Base-by-base conservation (phyloP, 2,888 invertebrate species). In the Horisme vitalbata region DNA sequence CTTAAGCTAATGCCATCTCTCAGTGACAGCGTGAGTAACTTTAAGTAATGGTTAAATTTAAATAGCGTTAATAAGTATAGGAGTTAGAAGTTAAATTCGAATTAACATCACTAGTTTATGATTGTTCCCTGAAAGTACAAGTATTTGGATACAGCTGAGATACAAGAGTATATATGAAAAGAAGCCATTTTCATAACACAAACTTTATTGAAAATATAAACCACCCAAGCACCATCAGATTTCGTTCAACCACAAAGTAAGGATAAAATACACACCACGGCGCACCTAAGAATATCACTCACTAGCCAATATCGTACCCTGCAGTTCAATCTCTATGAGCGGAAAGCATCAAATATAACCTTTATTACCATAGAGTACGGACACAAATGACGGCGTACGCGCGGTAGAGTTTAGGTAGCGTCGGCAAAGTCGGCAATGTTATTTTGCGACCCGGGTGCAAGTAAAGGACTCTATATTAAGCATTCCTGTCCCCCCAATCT, bases 401-500 rank as follows among this genome's bases (percentile, higher is more conserved):
- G 61, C 61, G 57, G 59, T 59, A 61, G 60, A 59, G 67, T 52
- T 50, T 71, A 70, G 65, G 70, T 68, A 69, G 62, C 64, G 68
- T 71, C 69, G 75, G 76, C 66, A 59, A 72, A 76, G 72, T 74
- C 74, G 69, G 81, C 77, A 73, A 75, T 87, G 83, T 87, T 88
- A 87, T 88, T 84, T 79, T 76, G 76, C 68, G 75, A 75, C 74
- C 79, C 76, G 79, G 52, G 75, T 86, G 83, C 80, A 80, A 79
- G 83, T 82, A 84, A 86, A 84, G 80, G 83, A 81, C 79, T 81
- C 77, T 86, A 87, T 88, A 88, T 88, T 88, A 87, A 85, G 87
- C 82, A 88, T 88, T 88, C 86, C 84, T 79, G 77, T 78, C 73
- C 78, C 71, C 80, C 76, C 81, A 78, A 83, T 82, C 81, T 84